phyloP scores from a whole-genome alignment of 2,888 invertebrate genomes.

The Tethea ocularis region DNA sequence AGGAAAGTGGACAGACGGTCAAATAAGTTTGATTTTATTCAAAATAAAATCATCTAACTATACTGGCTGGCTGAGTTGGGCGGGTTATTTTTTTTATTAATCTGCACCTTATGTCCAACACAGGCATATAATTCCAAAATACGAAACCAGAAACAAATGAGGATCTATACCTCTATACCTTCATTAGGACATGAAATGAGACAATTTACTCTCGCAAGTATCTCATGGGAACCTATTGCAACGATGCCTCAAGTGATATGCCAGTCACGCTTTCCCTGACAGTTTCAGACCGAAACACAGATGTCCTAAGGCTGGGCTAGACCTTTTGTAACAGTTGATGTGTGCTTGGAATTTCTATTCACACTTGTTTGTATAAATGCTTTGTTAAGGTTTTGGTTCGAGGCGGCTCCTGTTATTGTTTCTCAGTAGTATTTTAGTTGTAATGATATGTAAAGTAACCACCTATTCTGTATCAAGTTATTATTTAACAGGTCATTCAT shows the following conservation, averaged over 20 bases:
- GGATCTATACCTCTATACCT: conserved; percentile 11
- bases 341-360: background rate
- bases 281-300: conserved; percentile 3
- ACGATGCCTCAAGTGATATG: conserved; percentile 33
- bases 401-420: background rate
- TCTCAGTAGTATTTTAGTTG: background rate
- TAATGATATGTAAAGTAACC: background rate
- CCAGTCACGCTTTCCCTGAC: conserved; percentile 35
- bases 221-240: conserved; percentile 22
- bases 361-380: background rate
- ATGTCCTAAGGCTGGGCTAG: conserved; percentile 5
- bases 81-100: too few relatives aligned
- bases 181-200: conserved; percentile 25
- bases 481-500: too few relatives aligned
- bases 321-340: background rate
- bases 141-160: conserved; percentile 12
- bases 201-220: conserved; percentile 3
- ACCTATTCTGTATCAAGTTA: too few relatives aligned
- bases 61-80: too few relatives aligned
- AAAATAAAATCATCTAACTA: too few relatives aligned
- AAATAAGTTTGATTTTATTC: too few relatives aligned
- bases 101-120: too few relatives aligned
- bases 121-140: too few relatives aligned
- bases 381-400: background rate
- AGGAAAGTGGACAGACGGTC: too few relatives aligned